A percentile compares a stretch with the other conserved stretches of the same genome.
Conservation (phyloP, 2,113 vertebrate species). For the Protobothrops flavoviridis region DNA sequence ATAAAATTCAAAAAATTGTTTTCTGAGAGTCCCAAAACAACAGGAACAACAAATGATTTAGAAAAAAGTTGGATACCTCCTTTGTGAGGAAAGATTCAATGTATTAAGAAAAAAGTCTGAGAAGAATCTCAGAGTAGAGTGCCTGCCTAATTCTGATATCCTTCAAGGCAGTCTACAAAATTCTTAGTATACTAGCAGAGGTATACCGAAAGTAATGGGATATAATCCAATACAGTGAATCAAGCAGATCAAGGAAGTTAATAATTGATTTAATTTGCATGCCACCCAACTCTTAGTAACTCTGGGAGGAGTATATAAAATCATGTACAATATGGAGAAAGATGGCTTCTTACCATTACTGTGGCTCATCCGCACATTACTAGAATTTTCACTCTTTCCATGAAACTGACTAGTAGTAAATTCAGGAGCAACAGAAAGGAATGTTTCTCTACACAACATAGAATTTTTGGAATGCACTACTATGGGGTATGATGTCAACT, state of each 20-base stretch:
- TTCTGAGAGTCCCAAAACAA: background rate
- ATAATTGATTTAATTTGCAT: background rate
- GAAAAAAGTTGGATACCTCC: background rate
- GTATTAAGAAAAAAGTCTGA: background rate
- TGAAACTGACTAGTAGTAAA: background rate
- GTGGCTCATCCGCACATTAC: background rate
- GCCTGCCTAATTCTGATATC: background rate
- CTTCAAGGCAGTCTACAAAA: background rate
- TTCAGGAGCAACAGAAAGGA: background rate
- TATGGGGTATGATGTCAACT: background rate
- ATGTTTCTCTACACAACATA: background rate
- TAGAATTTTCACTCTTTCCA: background rate
- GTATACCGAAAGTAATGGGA: background rate
- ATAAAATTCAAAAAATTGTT: background rate
- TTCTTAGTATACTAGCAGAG: background rate
- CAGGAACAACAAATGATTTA: background rate
- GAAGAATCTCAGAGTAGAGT: background rate
- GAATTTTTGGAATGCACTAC: background rate
- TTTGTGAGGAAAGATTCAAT: background rate
- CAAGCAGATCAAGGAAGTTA: background rate
- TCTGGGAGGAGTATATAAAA: background rate
- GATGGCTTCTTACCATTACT: background rate
- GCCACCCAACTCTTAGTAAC: background rate
- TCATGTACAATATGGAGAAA: background rate
- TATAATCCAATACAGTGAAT: background rate